Percentiles rank a stretch among this genome's conserved stretches.
phyloP scores from a whole-genome alignment of 2,797 vertebrate genomes.

The Petrocephalus sullivani region DNA sequence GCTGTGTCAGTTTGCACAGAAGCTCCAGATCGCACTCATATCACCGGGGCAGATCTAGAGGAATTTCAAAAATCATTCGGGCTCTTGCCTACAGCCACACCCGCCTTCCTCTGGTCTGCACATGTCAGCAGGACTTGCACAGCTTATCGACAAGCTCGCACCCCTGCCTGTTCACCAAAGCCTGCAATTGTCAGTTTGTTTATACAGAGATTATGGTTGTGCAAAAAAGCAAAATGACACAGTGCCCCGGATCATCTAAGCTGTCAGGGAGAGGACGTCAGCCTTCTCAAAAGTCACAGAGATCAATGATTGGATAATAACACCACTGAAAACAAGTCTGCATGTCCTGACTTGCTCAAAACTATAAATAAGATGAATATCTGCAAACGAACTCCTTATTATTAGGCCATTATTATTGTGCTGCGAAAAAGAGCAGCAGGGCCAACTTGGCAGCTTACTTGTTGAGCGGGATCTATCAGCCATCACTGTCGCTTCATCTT shows the following conservation, averaged over 20 bases:
- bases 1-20: not conserved
- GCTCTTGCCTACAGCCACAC: not conserved
- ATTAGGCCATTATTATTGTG: not conserved
- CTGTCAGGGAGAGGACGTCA: constrained; percentile 1
- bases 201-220: constrained; percentile 16
- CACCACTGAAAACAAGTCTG: not conserved
- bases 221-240: not conserved
- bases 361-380: constrained; percentile 13
- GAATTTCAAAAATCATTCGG: not conserved
- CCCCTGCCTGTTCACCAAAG: constrained; percentile 1
- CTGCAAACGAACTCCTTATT: not conserved
- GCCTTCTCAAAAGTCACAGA: constrained; percentile 15
- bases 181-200: constrained; percentile 17
- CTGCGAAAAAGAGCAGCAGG: not conserved
- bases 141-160: not conserved
- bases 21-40: not conserved
- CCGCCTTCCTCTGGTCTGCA: not conserved
- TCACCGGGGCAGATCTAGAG: not conserved
- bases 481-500: not conserved
- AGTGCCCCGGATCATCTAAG: not conserved
- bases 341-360: constrained; percentile 7
- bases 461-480: too few relatives aligned
- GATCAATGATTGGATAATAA: constrained; percentile 20
- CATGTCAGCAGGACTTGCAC: not conserved
- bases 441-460: not conserved